Base-by-base conservation (phyloP, 2,888 invertebrate species). In the Lissonota sp. region DNA sequence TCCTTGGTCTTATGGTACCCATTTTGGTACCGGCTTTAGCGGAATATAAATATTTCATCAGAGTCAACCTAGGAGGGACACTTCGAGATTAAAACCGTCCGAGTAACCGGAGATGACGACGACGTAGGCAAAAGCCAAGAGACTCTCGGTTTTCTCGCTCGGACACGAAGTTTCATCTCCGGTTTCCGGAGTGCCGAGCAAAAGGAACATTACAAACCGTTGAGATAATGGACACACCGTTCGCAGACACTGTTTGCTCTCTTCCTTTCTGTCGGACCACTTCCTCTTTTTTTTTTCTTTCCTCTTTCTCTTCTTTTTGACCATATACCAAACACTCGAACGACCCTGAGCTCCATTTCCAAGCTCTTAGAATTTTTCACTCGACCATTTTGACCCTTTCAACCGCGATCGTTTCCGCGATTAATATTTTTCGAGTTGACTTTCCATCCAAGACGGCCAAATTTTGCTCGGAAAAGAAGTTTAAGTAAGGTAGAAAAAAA, bases 91-190 rank as follows among this genome's bases (percentile, higher is more conserved):
- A 64, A 73, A 80, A 58, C 51, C 53, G 12, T 40, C 51, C 71
- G 66, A 60, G 80, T 76, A 80, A 80, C 77, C 80, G 80, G 80
- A 80, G 80, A 80, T 80, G 76, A 66, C 70, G 58, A 64, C 51
- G 57, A 42, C 44, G 69, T 60, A 73, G 55, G 60, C 66, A 67
- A 66, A 74, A 67, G 66, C 58, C n/a, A 67, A 74, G 63, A 76
- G 63, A 76, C 58, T 26, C 26, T 58, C 77, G 72, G 40, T 69
- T 69, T 73, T 73, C 73, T 72, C 69, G 67, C 26, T 66, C 10
- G 58, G 66, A 63, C 63, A 44, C 16, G 69, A 57, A 62, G 66
- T 71, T 77, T 77, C 80, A 77, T 80, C 80, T 80, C 80, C 80
- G 80, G 80, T 80, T 80, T 77, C 80, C 80, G 77, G 80, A 55